Percentiles rank a stretch among this genome's conserved stretches.
Conservation (phyloP, 1,140 invertebrate genomes). For the Drusus annulatus region DNA sequence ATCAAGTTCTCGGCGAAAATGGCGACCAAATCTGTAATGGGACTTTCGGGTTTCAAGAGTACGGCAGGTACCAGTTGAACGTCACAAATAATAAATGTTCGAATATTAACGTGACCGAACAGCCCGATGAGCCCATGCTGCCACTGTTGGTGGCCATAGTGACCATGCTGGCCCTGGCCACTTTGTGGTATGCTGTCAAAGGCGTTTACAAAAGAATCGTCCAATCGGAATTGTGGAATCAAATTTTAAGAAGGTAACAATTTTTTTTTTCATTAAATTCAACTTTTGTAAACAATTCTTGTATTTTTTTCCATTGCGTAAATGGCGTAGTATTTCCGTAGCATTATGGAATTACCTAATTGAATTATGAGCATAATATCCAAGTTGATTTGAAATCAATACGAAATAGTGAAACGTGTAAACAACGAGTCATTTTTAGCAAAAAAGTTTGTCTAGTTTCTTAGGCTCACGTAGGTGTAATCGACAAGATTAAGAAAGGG, state of each 20-base stretch:
- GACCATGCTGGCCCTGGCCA: constrained; percentile 67
- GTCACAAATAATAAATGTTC: constrained; percentile 61
- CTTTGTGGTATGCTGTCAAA: constrained; percentile 69
- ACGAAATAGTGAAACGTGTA: too few relatives aligned
- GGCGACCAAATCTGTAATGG: constrained; percentile 65
- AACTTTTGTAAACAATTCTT: too few relatives aligned
- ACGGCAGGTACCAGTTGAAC: constrained; percentile 65
- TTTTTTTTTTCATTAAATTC: constrained; percentile 11
- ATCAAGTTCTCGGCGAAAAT: constrained; percentile 61
- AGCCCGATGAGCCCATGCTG: constrained; percentile 67
- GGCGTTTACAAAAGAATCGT: constrained; percentile 66
- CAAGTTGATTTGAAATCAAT: too few relatives aligned
- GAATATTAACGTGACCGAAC: constrained; percentile 64
- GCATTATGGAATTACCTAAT: too few relatives aligned
- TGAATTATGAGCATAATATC: too few relatives aligned
- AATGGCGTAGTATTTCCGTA: too few relatives aligned
- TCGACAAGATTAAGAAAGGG: too few relatives aligned
- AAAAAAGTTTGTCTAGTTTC: too few relatives aligned
- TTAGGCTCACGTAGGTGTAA: too few relatives aligned
- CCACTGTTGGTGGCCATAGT: constrained; percentile 67
- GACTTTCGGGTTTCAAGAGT: constrained; percentile 63
- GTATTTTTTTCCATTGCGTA: too few relatives aligned
- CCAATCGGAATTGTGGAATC: constrained; percentile 64
- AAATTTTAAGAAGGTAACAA: constrained; percentile 65
- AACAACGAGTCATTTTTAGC: too few relatives aligned